These are phyloP conservation scores for Zaprionus lineosus DNA, from an alignment of 2,888 invertebrate genomes.

Conservation along the genomic window DNA sequence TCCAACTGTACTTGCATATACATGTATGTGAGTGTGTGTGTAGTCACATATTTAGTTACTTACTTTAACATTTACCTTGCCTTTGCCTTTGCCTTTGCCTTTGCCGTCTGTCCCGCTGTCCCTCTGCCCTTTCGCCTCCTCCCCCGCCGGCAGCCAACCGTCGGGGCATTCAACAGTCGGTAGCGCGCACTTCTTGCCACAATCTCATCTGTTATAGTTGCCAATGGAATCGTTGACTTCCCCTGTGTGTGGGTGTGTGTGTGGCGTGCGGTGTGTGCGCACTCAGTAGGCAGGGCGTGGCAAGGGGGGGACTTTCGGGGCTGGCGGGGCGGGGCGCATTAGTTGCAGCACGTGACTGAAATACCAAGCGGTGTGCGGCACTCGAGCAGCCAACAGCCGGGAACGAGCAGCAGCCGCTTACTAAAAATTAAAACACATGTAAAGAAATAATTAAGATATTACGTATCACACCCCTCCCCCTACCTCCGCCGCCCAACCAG, in stretches of 20 bases:
- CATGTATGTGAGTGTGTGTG: no score
- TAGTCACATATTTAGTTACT: constrained; percentile 57
- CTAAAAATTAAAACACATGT: constrained; percentile 75
- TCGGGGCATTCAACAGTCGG: constrained; percentile 38
- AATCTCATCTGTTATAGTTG: constrained; percentile 54
- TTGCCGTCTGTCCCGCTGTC: no score
- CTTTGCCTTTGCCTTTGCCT: constrained; percentile 37
- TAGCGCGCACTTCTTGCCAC: constrained; percentile 5
- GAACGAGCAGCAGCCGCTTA: constrained; percentile 46
- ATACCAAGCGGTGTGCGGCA: constrained; percentile 48
- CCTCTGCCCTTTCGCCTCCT: no score
- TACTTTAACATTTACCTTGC: constrained; percentile 72
- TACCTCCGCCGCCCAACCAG: constrained; percentile 1
- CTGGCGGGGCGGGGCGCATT: constrained; percentile 56
- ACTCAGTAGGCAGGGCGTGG: constrained; percentile 15
- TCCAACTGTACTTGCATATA: constrained; percentile 3
- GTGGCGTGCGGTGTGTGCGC: no score
- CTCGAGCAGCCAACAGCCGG: constrained; percentile 16
- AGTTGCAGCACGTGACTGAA: constrained; percentile 74
- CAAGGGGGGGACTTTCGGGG: no score
- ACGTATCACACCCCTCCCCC: constrained; percentile 31
- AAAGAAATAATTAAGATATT: constrained; percentile 76
- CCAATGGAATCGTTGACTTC: constrained; percentile 29
- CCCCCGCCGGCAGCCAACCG: no score
- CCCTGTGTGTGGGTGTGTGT: background rate